Conservation (phyloP, 2,113 vertebrate genomes). For the Scomber japonicus region DNA sequence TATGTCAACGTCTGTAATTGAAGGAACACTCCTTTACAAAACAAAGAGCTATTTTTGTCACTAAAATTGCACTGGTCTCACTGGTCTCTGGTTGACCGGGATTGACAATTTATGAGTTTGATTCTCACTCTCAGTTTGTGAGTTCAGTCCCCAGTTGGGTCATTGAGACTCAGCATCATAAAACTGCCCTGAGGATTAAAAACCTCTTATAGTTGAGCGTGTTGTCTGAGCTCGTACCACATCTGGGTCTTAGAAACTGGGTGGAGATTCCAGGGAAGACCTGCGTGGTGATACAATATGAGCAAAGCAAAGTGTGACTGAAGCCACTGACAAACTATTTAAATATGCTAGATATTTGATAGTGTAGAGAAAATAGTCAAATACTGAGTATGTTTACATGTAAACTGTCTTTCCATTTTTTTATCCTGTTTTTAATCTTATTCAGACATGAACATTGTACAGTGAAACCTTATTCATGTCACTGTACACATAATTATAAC, state of each 20-base stretch:
- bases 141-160: constrained; percentile 43
- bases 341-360: too few species aligned
- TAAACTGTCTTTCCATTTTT: too few species aligned
- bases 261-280: constrained; percentile 3
- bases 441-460: too few species aligned
- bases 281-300: neutral
- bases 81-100: constrained; percentile 1
- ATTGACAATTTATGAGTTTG: constrained; percentile 60
- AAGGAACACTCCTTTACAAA: constrained; percentile 29
- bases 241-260: constrained; percentile 6
- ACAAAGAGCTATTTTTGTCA: constrained; percentile 24
- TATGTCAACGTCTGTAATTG: constrained; percentile 52
- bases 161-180: constrained; percentile 48
- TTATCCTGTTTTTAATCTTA: too few species aligned
- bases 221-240: constrained; percentile 6
- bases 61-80: neutral
- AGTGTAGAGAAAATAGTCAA: too few species aligned
- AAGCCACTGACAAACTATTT: too few species aligned
- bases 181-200: constrained; percentile 56
- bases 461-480: too few species aligned
- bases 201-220: constrained; percentile 2
- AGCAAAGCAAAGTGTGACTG: constrained; percentile 3
- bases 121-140: constrained; percentile 47
- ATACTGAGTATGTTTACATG: too few species aligned
- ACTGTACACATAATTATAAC: too few species aligned